A percentile compares a stretch with the other conserved stretches of the same genome.
Evolutionary conservation across 2,113 vertebrate species (phyloP).

Genomic region (Zonotrichia leucophrys): DNA sequence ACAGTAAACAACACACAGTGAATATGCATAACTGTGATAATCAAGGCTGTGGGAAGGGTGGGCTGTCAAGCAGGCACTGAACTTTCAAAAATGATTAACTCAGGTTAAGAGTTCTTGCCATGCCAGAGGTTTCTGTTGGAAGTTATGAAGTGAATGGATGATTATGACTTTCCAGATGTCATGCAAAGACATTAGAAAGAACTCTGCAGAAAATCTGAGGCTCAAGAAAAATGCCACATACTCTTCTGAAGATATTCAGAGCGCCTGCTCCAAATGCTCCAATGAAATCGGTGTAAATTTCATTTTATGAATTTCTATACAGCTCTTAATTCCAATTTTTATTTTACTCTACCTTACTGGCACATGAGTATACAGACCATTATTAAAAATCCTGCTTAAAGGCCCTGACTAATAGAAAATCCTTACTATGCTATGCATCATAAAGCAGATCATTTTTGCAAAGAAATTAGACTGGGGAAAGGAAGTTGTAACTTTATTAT

Average conservation of each 20-base stretch:
- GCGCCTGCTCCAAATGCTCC: not conserved
- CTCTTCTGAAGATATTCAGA: not conserved
- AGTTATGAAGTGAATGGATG: not conserved
- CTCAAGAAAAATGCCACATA: not conserved
- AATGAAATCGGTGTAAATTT: not conserved
- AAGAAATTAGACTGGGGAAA: slow-evolving; percentile 11
- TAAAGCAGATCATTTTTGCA: not conserved
- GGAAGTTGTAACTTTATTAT: not conserved
- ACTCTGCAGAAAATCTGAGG: not conserved
- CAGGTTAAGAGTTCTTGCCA: not conserved
- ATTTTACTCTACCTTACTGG: not conserved
- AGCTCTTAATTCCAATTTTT: not conserved
- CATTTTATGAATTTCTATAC: not conserved
- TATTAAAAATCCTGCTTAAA: not conserved
- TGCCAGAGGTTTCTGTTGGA: not conserved
- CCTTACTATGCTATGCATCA: not conserved
- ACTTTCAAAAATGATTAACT: not conserved
- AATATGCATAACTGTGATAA: not conserved
- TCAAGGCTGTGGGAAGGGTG: not conserved
- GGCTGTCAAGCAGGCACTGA: not conserved
- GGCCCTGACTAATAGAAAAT: not conserved
- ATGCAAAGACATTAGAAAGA: not conserved
- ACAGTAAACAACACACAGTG: not conserved
- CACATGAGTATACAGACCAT: not conserved
- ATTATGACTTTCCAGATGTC: accelerated